Base-by-base conservation (phyloP, 2,888 invertebrate genomes). In the Philaethria dido region DNA sequence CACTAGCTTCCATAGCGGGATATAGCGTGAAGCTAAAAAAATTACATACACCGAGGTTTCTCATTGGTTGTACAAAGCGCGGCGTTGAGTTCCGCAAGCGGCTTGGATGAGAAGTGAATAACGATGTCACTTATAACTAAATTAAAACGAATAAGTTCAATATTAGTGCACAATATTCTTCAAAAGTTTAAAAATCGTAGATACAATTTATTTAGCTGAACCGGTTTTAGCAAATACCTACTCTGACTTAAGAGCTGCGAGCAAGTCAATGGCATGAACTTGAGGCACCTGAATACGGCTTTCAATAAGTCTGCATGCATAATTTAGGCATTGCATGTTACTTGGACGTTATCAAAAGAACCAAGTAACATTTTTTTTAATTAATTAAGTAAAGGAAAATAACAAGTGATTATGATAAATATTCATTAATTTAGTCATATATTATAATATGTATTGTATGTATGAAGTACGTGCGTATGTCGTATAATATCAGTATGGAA, bases 221-320 rank as follows among this genome's bases (percentile, higher is more conserved):
- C 55, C 14, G 39, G 39, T 55, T 55, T 55, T 39, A 25, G 50
- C 3, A 50, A 50, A 50, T 50, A n/a, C 20, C 14, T 39, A 18
- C n/a, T 1, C 9, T 22, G n/a, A 42, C 4, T 39, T 14, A 22
- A 42, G 18, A 6, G 14, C 16, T 33, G 36, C 8, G 20, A 9
- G 36, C 16, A 25, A 22, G 22, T 57, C 57, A 57, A 57, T 57
- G 57, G 57, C 57, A 57, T 16, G 57, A 57, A 42, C 42, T 57
- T 42, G 39, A 22, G n/a, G 42, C 55, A 57, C n/a, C n/a, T 57
- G 55, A 36, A 39, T 25, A 11, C 42, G 20, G 25, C 42, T 57
- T 57, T 22, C 22, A n/a, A 57, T 57, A 42, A 25, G 11, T 4
- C 57, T 22, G 9, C 42, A 11, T 42, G 39, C 22, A 42, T 42